These are phyloP conservation scores for Charanyca ferruginea DNA, from an alignment of 2,888 invertebrate species.

Conservation along the genomic window DNA sequence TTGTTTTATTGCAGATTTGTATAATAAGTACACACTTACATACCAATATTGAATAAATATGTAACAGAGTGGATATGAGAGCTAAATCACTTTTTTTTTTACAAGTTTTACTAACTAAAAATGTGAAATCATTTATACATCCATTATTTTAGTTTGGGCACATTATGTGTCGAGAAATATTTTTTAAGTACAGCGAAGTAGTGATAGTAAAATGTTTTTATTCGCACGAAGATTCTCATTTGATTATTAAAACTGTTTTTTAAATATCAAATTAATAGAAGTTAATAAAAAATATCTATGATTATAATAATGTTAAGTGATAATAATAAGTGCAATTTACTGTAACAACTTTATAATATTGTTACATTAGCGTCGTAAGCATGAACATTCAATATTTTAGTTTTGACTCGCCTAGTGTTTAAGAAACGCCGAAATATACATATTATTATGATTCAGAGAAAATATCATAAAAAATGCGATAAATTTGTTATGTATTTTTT, in stretches of 20 bases:
- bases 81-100: constrained; percentile 17
- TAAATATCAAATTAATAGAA: constrained; percentile 47
- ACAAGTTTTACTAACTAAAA: not conserved
- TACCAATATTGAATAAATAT: constrained; percentile 35
- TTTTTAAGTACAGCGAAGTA: constrained; percentile 58
- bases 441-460: constrained; percentile 45
- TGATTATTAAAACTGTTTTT: constrained; percentile 33
- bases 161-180: constrained; percentile 26
- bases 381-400: constrained; percentile 63
- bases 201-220: constrained; percentile 46
- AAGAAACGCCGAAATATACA: constrained; percentile 44
- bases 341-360: constrained; percentile 62
- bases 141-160: constrained; percentile 23
- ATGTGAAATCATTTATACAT: constrained; percentile 22
- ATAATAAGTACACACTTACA: constrained; percentile 37
- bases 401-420: constrained; percentile 59
- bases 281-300: constrained; percentile 47
- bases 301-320: constrained; percentile 64
- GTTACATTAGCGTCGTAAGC: constrained; percentile 62
- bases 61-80: constrained; percentile 21
- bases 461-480: constrained; percentile 21
- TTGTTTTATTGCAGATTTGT: constrained; percentile 48
- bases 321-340: constrained; percentile 70
- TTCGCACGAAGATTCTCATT: constrained; percentile 52
- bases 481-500: constrained; percentile 21